phyloP scores from a whole-genome alignment of 2,888 invertebrate species.

The Zele albiditarsus region DNA sequence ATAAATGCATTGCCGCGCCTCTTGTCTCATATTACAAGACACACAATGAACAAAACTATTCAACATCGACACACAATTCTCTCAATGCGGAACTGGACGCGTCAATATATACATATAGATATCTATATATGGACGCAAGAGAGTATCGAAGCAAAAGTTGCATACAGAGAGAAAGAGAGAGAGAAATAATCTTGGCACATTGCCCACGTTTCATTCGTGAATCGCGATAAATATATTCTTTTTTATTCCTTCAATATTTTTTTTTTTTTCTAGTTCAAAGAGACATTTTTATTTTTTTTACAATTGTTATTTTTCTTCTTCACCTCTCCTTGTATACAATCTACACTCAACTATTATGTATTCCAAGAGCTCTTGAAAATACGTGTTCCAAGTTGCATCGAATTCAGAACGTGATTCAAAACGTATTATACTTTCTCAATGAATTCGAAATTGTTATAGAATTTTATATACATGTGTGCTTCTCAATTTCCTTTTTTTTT shows the following conservation, averaged over 20 bases:
- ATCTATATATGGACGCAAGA: not conserved
- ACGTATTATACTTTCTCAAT: not conserved
- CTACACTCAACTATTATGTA: not conserved
- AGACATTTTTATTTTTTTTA: too few species aligned
- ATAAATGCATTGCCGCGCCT: constrained; percentile 6
- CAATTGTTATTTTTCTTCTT: not conserved
- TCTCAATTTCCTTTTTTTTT: not conserved
- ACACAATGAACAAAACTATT: not conserved
- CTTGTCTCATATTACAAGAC: not conserved
- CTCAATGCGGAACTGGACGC: not conserved
- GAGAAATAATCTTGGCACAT: not conserved
- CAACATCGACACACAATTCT: not conserved
- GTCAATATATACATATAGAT: not conserved
- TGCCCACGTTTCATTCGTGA: not conserved
- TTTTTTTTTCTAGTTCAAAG: not conserved
- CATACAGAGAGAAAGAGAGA: too few species aligned
- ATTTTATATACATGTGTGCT: not conserved
- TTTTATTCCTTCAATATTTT: not conserved
- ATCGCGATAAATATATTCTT: not conserved
- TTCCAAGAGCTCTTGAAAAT: not conserved
- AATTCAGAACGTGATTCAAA: not conserved
- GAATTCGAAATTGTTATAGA: not conserved
- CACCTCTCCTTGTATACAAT: not conserved
- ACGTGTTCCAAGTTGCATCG: not conserved
- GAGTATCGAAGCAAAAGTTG: not conserved